These are phyloP conservation scores for Conus ventricosus DNA, from an alignment of 1,140 invertebrate species.

Conservation along the genomic window DNA sequence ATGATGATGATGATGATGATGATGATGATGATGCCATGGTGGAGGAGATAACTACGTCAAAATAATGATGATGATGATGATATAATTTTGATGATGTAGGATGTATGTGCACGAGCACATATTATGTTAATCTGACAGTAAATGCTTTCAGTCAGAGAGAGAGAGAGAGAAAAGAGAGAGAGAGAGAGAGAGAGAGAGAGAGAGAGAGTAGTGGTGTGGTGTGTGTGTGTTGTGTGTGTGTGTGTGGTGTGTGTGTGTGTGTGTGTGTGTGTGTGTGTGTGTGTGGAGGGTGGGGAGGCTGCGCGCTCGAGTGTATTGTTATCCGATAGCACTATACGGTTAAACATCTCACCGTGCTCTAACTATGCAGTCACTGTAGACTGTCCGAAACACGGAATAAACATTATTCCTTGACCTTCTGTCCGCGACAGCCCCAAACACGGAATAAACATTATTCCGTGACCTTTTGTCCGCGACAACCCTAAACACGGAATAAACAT, in stretches of 20 bases:
- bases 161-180: constrained; percentile 41
- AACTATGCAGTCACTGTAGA: too few species aligned
- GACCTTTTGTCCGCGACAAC: too few species aligned
- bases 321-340: too few species aligned
- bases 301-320: neutral
- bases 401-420: too few species aligned
- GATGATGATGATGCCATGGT: neutral
- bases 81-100: neutral
- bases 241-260: constrained; percentile 46
- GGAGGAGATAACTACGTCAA: neutral
- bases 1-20: too few species aligned
- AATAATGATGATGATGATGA: neutral
- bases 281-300: constrained; percentile 38
- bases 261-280: constrained; percentile 46
- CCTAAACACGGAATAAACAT: too few species aligned
- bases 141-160: too few species aligned
- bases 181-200: constrained; percentile 21
- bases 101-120: constrained; percentile 24
- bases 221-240: constrained; percentile 57
- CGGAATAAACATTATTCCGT: too few species aligned
- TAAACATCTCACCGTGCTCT: too few species aligned
- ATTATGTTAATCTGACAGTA: too few species aligned
- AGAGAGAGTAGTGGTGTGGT: constrained; percentile 58
- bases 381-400: too few species aligned
- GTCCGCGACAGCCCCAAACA: too few species aligned